Conservation (phyloP, 2,888 invertebrate genomes). For the Sinopyrophorus schimmeli region DNA sequence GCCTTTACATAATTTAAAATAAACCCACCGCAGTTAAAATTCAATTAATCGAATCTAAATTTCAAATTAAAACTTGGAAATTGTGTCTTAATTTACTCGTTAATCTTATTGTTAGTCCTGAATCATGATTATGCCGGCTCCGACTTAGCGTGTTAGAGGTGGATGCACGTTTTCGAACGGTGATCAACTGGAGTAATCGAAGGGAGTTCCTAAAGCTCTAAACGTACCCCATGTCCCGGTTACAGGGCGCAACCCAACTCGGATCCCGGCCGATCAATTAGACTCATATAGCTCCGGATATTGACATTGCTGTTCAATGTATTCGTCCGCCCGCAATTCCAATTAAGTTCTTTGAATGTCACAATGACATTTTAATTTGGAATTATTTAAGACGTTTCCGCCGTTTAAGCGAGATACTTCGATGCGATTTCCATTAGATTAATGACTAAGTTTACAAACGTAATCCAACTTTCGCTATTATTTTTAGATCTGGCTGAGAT, state of each 20-base stretch:
- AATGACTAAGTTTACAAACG: constrained; percentile 32
- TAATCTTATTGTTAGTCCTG: constrained; percentile 23
- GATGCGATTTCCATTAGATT: constrained; percentile 34
- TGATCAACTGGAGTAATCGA: constrained; percentile 37
- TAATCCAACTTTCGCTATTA: constrained; percentile 19
- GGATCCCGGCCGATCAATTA: constrained; percentile 47
- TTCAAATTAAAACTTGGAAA: constrained; percentile 27
- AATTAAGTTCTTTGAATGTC: constrained; percentile 49
- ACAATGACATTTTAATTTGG: constrained; percentile 50
- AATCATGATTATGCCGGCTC: constrained; percentile 22
- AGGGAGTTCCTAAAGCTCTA: constrained; percentile 14
- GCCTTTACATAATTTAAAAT: constrained; percentile 8
- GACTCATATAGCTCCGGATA: constrained; percentile 48
- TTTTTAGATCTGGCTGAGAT: constrained; percentile 15
- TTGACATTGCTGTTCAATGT: constrained; percentile 51
- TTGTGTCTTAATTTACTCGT: constrained; percentile 25
- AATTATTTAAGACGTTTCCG: constrained; percentile 45
- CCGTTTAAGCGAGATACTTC: constrained; percentile 24
- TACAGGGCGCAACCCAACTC: constrained; percentile 32
- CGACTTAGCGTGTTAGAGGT: constrained; percentile 22
- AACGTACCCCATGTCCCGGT: constrained; percentile 29
- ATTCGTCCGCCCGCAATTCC: constrained; percentile 48
- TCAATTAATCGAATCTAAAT: constrained; percentile 24
- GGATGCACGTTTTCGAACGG: constrained; percentile 25
- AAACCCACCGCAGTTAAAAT: constrained; percentile 11